A percentile compares a stretch with the other conserved stretches of the same genome.
phyloP scores from a whole-genome alignment of 2,888 invertebrate species.

The Euzophera pinguis region DNA sequence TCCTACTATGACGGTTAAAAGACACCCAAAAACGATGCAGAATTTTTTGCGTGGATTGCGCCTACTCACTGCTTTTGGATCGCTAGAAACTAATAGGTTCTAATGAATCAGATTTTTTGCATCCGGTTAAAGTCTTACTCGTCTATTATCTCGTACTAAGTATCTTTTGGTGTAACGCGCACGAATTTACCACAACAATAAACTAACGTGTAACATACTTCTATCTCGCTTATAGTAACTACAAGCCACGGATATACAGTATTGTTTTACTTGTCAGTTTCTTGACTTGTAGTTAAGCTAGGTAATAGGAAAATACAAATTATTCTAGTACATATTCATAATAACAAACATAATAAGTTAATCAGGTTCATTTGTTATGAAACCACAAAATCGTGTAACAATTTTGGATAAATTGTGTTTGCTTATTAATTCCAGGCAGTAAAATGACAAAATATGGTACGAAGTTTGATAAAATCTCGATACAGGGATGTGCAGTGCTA shows the following conservation, averaged over 20 bases:
- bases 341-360: constrained; percentile 50
- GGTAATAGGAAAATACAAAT: constrained; percentile 32
- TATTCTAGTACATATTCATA: constrained; percentile 25
- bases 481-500: too few species aligned
- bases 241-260: background rate
- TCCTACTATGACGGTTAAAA: too few species aligned
- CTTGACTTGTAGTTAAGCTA: constrained; percentile 26
- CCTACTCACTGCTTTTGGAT: too few species aligned
- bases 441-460: background rate
- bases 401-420: background rate
- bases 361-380: constrained; percentile 27
- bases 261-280: background rate
- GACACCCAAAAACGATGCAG: too few species aligned
- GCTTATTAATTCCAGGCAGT: background rate
- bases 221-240: background rate
- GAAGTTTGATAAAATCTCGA: too few species aligned
- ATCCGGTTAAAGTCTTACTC: too few species aligned
- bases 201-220: background rate
- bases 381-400: constrained; percentile 7
- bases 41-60: too few species aligned
- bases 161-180: background rate
- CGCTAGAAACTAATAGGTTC: too few species aligned
- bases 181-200: background rate
- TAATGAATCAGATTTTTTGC: too few species aligned
- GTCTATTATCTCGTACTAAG: too few species aligned